Percentiles rank a stretch among this genome's conserved stretches.
These are phyloP conservation scores for Rhyacichthys aspro DNA, from an alignment of 2,797 vertebrate species.

Conservation along the genomic window DNA sequence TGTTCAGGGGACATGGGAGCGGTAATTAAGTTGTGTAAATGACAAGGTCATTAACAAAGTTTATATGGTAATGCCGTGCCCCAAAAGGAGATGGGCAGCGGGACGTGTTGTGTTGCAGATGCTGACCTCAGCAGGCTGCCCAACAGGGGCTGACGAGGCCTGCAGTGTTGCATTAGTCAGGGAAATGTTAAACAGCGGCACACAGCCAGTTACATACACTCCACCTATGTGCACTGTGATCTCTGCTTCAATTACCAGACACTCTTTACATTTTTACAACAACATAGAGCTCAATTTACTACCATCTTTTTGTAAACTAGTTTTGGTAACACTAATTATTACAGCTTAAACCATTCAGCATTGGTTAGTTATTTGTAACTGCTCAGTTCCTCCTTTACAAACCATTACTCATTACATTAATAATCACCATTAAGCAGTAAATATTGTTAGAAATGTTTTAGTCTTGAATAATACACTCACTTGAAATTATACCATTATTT, in stretches of 20 bases:
- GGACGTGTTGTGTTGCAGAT: constrained; percentile 61
- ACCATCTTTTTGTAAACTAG: too few relatives aligned
- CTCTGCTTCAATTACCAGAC: constrained; percentile 23
- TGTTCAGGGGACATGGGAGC: constrained; percentile 62
- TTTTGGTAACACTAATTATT: too few relatives aligned
- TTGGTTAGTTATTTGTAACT: too few relatives aligned
- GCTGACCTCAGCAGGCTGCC: constrained; percentile 78
- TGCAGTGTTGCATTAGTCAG: constrained; percentile 68
- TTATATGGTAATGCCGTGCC: constrained; percentile 77
- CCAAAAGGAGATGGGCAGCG: constrained; percentile 58
- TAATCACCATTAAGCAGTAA: too few relatives aligned
- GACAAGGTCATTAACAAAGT: constrained; percentile 83
- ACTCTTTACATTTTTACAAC: constrained; percentile 17
- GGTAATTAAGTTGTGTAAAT: constrained; percentile 80
- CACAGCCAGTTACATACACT: constrained; percentile 61
- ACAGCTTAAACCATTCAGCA: too few relatives aligned
- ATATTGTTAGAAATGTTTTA: too few relatives aligned
- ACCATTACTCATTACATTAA: too few relatives aligned
- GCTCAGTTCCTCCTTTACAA: too few relatives aligned
- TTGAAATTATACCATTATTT: too few relatives aligned
- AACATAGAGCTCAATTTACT: too few relatives aligned
- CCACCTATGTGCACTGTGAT: constrained; percentile 43
- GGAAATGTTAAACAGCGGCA: constrained; percentile 75
- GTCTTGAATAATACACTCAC: too few relatives aligned
- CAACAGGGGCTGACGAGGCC: constrained; percentile 72